Conservation (phyloP, 2,888 invertebrate species). For the Magallana nippona region DNA sequence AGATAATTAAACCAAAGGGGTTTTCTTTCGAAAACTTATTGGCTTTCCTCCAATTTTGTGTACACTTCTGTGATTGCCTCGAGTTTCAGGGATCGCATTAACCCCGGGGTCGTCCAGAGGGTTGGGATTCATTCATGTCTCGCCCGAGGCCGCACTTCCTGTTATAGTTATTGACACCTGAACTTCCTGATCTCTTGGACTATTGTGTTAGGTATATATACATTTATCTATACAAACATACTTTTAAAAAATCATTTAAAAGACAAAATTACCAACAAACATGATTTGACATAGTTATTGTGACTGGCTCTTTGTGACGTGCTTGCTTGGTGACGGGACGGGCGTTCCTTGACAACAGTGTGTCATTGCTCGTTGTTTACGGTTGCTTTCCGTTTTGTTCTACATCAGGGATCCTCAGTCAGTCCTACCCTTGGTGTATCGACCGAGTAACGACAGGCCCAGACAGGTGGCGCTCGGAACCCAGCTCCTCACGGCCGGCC, state of each 20-base stretch:
- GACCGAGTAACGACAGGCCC: neutral
- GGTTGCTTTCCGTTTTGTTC: neutral
- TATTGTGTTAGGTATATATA: no score
- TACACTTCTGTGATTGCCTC: no score
- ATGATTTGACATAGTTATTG: neutral
- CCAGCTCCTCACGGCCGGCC: neutral
- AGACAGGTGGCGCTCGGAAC: neutral
- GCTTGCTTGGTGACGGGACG: neutral
- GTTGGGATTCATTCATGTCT: neutral
- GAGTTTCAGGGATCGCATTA: no score
- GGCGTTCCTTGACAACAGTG: neutral
- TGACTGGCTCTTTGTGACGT: no score
- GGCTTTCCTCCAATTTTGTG: no score
- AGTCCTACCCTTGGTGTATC: neutral
- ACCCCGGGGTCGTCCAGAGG: no score
- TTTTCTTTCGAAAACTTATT: no score
- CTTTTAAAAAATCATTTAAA: neutral
- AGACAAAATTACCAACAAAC: neutral
- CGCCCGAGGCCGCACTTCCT: neutral
- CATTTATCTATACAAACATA: no score
- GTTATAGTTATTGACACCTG: neutral
- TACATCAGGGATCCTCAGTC: neutral
- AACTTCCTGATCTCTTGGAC: neutral
- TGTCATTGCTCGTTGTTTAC: slow-evolving; percentile 17
- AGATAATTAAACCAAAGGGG: no score